Base-by-base conservation (phyloP, 2,888 invertebrate species). In the Dolomedes plantarius region DNA sequence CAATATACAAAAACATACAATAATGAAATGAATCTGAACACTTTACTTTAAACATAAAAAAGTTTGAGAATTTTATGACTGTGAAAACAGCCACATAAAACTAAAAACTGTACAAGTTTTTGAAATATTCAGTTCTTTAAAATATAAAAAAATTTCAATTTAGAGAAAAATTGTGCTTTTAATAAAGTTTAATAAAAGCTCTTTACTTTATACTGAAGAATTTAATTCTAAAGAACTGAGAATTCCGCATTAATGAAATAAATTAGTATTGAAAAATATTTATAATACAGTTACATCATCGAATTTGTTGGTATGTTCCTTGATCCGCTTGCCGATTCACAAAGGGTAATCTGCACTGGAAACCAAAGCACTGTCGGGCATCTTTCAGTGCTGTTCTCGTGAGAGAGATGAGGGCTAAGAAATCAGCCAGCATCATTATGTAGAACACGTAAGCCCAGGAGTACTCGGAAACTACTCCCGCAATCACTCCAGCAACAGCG, bases 401-500 rank as follows among this genome's bases (percentile, higher is more conserved):
- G 13, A 89, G 76, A 2, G 87, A 88, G 16, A 90, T 6, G 36
- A 92, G 88, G 23, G 92, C 92, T 19, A 90, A 78, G 3, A 91
- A 36, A 87, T 92, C 91, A 0, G 92, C 90, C 0, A 89, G 89
- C 77, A 92, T 92, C 77, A 92, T 89, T 91, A 92, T 92, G 87
- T 90, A 90, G 90, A 92, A 92, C 1, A 92, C 92, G 87, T 91
- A 90, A 41, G 90, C 89, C 92, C 92, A 92, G 19, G 95, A 95
- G 88, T 92, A 92, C 68, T 90, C 90, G 0, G 96, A 95, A 11
- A 97, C 94, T 68, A 96, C 93, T 72, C 96, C 98, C 1, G 96
- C 98, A 79, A 98, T 90, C 89, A 98, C 92, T 0, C 98, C 98
- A 0, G 98, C 98, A 27, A 98, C 93, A 0, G 98, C 98, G 67